Conservation (phyloP, 2,113 vertebrate genomes). For the Microcebus tavaratra region DNA sequence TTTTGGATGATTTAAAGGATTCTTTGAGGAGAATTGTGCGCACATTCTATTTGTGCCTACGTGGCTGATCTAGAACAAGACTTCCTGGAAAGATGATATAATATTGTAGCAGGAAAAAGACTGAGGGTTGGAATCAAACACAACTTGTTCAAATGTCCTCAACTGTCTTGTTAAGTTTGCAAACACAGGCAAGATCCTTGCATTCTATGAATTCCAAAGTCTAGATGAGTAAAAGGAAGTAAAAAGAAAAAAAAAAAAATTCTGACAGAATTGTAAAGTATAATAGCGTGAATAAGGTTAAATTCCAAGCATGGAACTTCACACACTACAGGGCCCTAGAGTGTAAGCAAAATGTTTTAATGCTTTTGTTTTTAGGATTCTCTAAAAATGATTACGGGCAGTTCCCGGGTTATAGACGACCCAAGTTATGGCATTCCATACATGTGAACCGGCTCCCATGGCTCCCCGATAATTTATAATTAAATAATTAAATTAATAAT, state of each 20-base stretch:
- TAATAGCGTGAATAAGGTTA: background rate
- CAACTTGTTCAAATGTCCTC: background rate
- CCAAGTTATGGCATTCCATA: too few relatives aligned
- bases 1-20: background rate
- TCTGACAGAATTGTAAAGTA: background rate
- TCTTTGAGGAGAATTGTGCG: background rate
- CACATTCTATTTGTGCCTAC: background rate
- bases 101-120: background rate
- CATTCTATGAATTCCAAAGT: background rate
- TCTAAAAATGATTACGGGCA: background rate
- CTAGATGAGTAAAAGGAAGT: background rate
- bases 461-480: too few relatives aligned
- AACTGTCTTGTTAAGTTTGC: background rate
- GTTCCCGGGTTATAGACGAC: too few relatives aligned
- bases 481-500: too few relatives aligned
- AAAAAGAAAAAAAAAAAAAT: background rate
- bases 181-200: background rate
- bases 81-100: rapidly evolving
- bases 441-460: too few relatives aligned
- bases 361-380: background rate
- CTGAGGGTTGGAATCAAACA: background rate
- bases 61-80: background rate
- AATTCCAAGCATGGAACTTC: background rate
- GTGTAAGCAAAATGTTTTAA: background rate
- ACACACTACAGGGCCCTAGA: background rate